Percentiles rank a stretch among this genome's conserved stretches.
Evolutionary conservation across 2,113 vertebrate genomes (phyloP).

Genomic region (Lepus americanus): DNA sequence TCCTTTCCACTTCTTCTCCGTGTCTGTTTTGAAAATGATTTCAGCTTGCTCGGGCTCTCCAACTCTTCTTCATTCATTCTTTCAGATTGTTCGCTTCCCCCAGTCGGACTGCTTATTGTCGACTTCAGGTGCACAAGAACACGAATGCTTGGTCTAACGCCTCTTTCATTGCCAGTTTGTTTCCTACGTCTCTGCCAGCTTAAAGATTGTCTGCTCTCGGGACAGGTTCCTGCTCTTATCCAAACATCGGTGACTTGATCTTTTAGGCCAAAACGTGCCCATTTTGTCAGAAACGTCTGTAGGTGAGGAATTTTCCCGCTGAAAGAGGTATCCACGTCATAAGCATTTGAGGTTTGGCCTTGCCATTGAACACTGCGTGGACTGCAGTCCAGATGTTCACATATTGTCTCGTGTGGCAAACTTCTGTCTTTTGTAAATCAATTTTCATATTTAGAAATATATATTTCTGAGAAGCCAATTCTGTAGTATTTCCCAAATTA

Average conservation of each 20-base stretch:
- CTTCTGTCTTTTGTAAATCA: conserved; percentile 8
- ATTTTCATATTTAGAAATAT: not conserved
- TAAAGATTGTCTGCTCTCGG: not conserved
- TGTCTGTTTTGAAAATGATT: not conserved
- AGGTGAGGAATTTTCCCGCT: not conserved
- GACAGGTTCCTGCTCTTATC: not conserved
- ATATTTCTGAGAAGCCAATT: not conserved
- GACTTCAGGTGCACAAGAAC: not conserved
- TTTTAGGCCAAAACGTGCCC: not conserved
- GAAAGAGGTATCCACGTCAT: not conserved
- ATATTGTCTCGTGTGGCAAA: not conserved
- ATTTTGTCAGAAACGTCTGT: not conserved
- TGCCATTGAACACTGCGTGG: not conserved
- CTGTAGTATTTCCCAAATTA: not conserved
- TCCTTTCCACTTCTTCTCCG: not conserved
- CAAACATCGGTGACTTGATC: not conserved
- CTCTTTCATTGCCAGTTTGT: not conserved
- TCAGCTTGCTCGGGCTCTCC: not conserved
- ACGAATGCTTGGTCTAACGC: not conserved
- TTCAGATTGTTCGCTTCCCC: not conserved
- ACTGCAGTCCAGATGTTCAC: not conserved
- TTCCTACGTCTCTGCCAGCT: not conserved
- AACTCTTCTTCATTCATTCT: not conserved
- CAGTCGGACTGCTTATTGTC: not conserved
- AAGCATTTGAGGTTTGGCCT: not conserved